Evolutionary conservation across 2,113 vertebrate species (phyloP), one percentile per base, ranked within the genome.

Genomic region (Malaclemys terrapin): DNA sequence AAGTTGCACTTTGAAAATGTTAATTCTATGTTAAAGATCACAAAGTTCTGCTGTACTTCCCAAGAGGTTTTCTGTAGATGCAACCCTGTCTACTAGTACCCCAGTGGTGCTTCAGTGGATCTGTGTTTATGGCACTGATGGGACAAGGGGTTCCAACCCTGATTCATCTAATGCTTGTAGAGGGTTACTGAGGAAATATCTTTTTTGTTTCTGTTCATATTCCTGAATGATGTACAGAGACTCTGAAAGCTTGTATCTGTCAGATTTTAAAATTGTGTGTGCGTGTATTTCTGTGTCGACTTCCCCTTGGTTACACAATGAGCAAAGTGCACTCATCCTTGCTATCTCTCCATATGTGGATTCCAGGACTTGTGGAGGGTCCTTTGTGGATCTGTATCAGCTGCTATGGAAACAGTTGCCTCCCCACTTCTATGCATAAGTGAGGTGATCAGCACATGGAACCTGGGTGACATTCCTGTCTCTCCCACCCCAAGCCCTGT

Each of bases 11-110:
- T 87, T 50, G 57, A 10, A 82, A 24, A 2, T 53, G 56, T 80
- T 85, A 90, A 57, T 87, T 89, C 75, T 79, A 14, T 91, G n/a
- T 82, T 90, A 78, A 80, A 92, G 89, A 80, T 80, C 19, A 17
- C 27, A 25, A 87, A 82, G 35, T 78, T 93, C 45, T 94, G 45
- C 29, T 80, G 20, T 14, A 81, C 12, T 54, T 92, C 25, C 69
- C 16, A 75, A 27, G n/a, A 57, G 25, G 8, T 2, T 83, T 45
- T 59, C 22, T 59, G 57, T 59, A 59, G 57, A 27, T 59, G 24
- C 29, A 59, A 59, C 11, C 25, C 27, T 5, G 9, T 57, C 56
- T 57, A 57, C 56, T 57, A 27, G 24, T 57, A 49, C 89, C n/a
- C 5, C 3, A 47, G 13, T 12, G 62, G 84, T 49, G 16, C 2